These are phyloP conservation scores for Penaeus indicus DNA, from an alignment of 1,140 invertebrate species.

Conservation along the genomic window DNA sequence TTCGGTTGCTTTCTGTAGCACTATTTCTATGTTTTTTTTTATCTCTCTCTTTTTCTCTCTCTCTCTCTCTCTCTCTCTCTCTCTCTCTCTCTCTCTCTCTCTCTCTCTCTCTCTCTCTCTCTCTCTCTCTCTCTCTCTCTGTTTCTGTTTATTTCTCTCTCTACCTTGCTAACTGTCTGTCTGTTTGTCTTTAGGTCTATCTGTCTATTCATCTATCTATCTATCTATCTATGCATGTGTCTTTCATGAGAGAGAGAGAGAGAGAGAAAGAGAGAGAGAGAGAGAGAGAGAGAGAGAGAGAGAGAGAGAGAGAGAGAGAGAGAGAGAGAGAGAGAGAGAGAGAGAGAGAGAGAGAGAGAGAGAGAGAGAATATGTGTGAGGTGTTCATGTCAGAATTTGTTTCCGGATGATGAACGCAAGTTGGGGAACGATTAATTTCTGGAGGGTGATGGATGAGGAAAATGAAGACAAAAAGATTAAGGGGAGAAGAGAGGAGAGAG, in stretches of 20 bases:
- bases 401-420: no score
- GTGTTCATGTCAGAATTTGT: no score
- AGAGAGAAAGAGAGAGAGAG: conserved; percentile 3
- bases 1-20: no score
- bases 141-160: no score
- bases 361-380: no score
- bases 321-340: conserved; percentile 17
- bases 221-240: neutral
- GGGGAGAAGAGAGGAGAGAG: no score
- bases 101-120: neutral
- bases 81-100: neutral
- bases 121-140: no score
- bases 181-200: neutral
- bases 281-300: conserved; percentile 13
- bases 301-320: conserved; percentile 17
- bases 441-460: no score
- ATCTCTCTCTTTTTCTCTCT: neutral
- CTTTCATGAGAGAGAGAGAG: conserved; percentile 1
- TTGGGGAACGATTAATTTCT: no score
- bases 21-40: neutral
- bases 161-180: no score
- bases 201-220: neutral
- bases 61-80: neutral
- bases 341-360: conserved; percentile 1
- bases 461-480: no score